phyloP scores from a whole-genome alignment of 2,113 vertebrate species.

The Rousettus leschenaultii region DNA sequence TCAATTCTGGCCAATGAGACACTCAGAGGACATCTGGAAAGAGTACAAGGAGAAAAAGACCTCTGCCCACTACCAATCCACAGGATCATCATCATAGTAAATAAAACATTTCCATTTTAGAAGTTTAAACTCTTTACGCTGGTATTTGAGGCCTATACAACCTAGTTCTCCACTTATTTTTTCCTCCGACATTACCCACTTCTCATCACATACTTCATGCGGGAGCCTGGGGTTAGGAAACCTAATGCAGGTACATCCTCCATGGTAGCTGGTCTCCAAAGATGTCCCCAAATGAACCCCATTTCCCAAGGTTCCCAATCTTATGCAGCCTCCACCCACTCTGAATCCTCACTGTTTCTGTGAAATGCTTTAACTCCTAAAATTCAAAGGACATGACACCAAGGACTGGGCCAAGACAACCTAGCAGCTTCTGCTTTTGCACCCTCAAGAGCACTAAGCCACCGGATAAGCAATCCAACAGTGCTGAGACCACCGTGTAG shows the following conservation, averaged over 20 bases:
- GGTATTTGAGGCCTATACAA: neutral
- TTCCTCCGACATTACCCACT: neutral
- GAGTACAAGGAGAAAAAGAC: neutral
- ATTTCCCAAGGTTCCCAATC: neutral
- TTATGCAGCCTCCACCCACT: neutral
- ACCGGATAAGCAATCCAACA: neutral
- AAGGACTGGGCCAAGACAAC: neutral
- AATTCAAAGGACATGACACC: neutral
- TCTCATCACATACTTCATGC: neutral
- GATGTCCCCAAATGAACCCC: neutral
- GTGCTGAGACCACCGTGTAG: rapidly evolving
- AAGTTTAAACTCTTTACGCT: neutral
- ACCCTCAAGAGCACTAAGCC: neutral
- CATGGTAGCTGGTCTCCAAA: neutral
- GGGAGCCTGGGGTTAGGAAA: neutral
- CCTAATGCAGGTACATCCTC: neutral
- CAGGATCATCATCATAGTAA: neutral
- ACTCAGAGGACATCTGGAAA: neutral
- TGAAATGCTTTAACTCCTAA: neutral
- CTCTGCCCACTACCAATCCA: neutral
- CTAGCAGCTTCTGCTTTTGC: neutral
- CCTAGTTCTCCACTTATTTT: neutral
- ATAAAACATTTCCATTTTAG: neutral
- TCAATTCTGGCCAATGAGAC: neutral
- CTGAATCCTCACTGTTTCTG: neutral